Conservation (phyloP, 2,797 vertebrate genomes). For the Nyctibius grandis region DNA sequence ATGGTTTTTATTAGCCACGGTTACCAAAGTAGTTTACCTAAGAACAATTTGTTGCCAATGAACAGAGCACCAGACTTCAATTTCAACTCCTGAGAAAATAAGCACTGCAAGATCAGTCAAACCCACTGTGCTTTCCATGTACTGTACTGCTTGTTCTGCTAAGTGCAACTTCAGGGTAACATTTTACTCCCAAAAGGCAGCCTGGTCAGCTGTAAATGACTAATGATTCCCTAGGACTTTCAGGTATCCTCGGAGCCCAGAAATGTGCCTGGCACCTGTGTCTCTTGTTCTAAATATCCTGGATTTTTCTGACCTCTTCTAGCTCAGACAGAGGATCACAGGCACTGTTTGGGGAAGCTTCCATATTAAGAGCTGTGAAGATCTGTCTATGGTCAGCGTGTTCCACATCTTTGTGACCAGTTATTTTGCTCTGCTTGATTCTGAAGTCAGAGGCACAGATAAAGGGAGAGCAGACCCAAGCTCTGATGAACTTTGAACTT, state of each 20-base stretch:
- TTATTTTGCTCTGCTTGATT: conserved; percentile 5
- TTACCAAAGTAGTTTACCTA: not conserved
- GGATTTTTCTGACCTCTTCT: not conserved
- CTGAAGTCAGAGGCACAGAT: conserved; percentile 30
- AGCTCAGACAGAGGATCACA: not conserved
- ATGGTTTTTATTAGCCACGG: not conserved
- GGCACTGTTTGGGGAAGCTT: not conserved
- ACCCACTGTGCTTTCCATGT: not conserved
- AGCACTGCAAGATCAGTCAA: not conserved
- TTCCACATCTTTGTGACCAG: not conserved
- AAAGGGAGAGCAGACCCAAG: conserved; percentile 12
- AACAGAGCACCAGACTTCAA: not conserved
- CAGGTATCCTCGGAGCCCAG: not conserved
- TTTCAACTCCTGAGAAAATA: not conserved
- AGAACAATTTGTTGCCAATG: not conserved
- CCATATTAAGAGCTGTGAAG: not conserved
- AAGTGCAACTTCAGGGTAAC: not conserved
- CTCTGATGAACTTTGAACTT: conserved; percentile 40
- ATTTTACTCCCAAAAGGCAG: not conserved
- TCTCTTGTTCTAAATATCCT: not conserved
- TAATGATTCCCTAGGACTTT: not conserved
- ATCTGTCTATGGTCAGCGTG: not conserved
- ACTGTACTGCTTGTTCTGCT: not conserved
- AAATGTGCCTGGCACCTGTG: not conserved
- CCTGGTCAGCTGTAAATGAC: not conserved